Evolutionary conservation across 2,888 invertebrate genomes (phyloP), one percentile per base, ranked within the genome.

Genomic region (Xanthorhoe designata): DNA sequence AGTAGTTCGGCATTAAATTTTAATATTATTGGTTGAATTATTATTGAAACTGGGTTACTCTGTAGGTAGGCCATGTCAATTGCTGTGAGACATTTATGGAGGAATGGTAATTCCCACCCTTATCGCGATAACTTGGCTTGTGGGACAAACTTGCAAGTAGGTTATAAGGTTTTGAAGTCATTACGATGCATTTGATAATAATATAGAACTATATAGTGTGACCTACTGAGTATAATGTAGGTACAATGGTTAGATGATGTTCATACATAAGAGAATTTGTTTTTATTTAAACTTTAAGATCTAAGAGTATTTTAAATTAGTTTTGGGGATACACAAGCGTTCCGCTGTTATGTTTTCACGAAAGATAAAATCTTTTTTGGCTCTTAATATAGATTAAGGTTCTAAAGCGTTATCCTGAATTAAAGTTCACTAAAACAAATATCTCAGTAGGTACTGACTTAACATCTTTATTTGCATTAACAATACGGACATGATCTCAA

Each of bases 401-500:
- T n/a, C n/a, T n/a, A n/a, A n/a, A n/a, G n/a, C n/a, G n/a, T n/a
- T n/a, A n/a, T n/a, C n/a, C n/a, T n/a, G 24, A 24, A 24, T 3
- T 24, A 24, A 24, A 24, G 24, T n/a, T n/a, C n/a, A 24, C 24
- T 66, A 70, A 77, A 78, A 73, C 67, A 67, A 19, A 57, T 24
- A 6, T 49, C 47, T 78, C 76, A 86, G 79, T n/a, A n/a, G n/a
- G n/a, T 83, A 84, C 80, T 83, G 86, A 85, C 78, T 72, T 13
- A 79, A 78, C 70, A 76, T 63, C 78, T 90, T 87, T 80, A 83
- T 88, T 87, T 83, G 85, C 77, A 84, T 77, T 75, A 83, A 83
- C 79, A 80, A 70, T 71, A 82, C 86, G 85, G 87, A 89, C 87
- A 81, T 83, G 88, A 91, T 87, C 88, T 90, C 82, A 88, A 90